A percentile compares a stretch with the other conserved stretches of the same genome.
Evolutionary conservation across 2,888 invertebrate species (phyloP).

Genomic region (Stegophylla sp.): DNA sequence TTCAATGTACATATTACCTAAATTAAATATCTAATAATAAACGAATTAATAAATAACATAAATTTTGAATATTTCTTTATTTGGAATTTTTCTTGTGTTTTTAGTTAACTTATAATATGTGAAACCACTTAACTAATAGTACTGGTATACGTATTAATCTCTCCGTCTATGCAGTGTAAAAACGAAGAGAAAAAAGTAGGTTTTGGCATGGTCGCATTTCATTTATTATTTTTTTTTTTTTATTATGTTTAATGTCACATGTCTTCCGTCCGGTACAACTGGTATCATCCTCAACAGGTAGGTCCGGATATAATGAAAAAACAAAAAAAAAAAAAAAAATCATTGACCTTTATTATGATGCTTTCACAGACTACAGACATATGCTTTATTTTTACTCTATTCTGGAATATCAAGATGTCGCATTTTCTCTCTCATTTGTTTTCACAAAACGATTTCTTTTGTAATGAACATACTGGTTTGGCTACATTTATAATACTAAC

Average conservation of each 20-base stretch:
- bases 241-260: conserved; percentile 52
- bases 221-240: conserved; percentile 35
- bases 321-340: conserved; percentile 49
- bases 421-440: conserved; percentile 53
- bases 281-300: conserved; percentile 54
- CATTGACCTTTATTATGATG: conserved; percentile 56
- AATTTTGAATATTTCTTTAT: conserved; percentile 1
- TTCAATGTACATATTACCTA: no score
- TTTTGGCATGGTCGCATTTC: conserved; percentile 52
- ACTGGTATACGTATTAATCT: conserved; percentile 49
- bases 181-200: conserved; percentile 50
- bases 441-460: conserved; percentile 57
- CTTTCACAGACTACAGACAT: conserved; percentile 53
- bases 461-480: conserved; percentile 54
- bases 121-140: conserved; percentile 38
- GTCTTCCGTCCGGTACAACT: conserved; percentile 57
- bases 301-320: conserved; percentile 49
- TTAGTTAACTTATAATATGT: conserved; percentile 15
- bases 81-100: not conserved
- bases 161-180: conserved; percentile 20
- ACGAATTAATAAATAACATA: no score
- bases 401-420: conserved; percentile 58
- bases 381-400: conserved; percentile 53
- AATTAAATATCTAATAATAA: no score
- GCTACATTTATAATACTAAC: conserved; percentile 30